Evolutionary conservation across 2,888 invertebrate genomes (phyloP).

Genomic region (Watsonalla binaria): DNA sequence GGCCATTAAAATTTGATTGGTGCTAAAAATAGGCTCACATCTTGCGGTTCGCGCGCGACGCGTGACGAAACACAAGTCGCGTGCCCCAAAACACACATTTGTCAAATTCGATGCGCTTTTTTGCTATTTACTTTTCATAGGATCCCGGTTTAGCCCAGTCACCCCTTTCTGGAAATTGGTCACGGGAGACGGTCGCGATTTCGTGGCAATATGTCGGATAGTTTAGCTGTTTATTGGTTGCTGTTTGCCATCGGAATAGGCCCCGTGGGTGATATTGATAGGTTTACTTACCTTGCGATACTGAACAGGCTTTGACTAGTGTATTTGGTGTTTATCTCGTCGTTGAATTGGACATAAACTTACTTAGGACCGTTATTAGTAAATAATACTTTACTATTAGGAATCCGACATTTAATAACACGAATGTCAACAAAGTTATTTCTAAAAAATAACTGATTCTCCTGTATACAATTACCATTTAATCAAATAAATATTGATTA

Average conservation of each 20-base stretch:
- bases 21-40: constrained; percentile 36
- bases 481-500: too few species aligned
- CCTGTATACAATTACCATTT: too few species aligned
- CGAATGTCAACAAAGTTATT: too few species aligned
- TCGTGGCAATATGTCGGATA: constrained; percentile 65
- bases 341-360: not conserved
- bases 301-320: not conserved
- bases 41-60: constrained; percentile 33
- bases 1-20: constrained; percentile 38
- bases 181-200: constrained; percentile 63
- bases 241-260: constrained; percentile 37
- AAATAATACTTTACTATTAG: too few species aligned
- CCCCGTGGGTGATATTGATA: constrained; percentile 34
- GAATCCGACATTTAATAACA: too few species aligned
- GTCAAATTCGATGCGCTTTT: constrained; percentile 73
- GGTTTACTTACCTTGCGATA: not conserved
- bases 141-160: constrained; percentile 38
- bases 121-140: constrained; percentile 63
- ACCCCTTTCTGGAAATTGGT: constrained; percentile 63
- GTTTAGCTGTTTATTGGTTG: constrained; percentile 60
- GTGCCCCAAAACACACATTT: constrained; percentile 75
- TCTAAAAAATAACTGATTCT: too few species aligned
- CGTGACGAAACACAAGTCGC: constrained; percentile 57
- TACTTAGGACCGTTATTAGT: too few species aligned
- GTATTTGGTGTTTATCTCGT: not conserved